These are phyloP conservation scores for Coenonympha glycerion DNA, from an alignment of 2,888 invertebrate species.

Conservation along the genomic window DNA sequence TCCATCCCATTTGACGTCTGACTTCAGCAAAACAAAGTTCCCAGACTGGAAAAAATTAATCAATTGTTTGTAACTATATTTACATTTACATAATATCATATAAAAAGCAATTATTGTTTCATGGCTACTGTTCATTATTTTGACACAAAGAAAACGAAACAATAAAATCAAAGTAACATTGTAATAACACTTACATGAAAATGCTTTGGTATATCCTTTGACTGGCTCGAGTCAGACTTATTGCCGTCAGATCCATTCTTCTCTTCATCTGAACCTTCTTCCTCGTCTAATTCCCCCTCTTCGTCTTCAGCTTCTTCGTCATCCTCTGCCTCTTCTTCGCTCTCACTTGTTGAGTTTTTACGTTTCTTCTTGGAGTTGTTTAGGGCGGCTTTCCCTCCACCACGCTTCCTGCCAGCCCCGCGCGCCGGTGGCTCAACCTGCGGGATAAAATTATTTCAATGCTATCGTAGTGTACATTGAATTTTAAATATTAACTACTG, in stretches of 20 bases:
- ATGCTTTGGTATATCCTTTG: constrained; percentile 75
- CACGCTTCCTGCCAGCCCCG: constrained; percentile 56
- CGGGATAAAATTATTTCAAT: neutral
- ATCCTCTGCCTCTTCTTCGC: constrained; percentile 62
- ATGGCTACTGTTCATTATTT: too few relatives aligned
- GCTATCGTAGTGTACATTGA: too few relatives aligned
- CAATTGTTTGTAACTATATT: too few relatives aligned
- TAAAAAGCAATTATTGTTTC: too few relatives aligned
- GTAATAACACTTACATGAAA: constrained; percentile 58
- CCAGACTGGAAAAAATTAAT: constrained; percentile 68
- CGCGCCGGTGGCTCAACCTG: constrained; percentile 59
- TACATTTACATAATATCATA: too few relatives aligned
- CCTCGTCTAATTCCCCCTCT: constrained; percentile 66
- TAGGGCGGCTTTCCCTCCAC: constrained; percentile 45
- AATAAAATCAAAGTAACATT: neutral
- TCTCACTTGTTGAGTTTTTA: constrained; percentile 65
- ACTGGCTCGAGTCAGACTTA: constrained; percentile 73
- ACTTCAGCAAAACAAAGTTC: constrained; percentile 79
- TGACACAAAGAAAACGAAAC: neutral
- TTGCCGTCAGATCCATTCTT: constrained; percentile 74
- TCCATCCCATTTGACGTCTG: constrained; percentile 78
- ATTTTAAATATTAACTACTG: too few relatives aligned
- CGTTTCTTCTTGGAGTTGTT: constrained; percentile 69
- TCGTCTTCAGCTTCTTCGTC: constrained; percentile 64
- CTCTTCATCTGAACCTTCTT: constrained; percentile 72